Conservation (phyloP, 1,140 invertebrate genomes). For the Drosophila sp. region DNA sequence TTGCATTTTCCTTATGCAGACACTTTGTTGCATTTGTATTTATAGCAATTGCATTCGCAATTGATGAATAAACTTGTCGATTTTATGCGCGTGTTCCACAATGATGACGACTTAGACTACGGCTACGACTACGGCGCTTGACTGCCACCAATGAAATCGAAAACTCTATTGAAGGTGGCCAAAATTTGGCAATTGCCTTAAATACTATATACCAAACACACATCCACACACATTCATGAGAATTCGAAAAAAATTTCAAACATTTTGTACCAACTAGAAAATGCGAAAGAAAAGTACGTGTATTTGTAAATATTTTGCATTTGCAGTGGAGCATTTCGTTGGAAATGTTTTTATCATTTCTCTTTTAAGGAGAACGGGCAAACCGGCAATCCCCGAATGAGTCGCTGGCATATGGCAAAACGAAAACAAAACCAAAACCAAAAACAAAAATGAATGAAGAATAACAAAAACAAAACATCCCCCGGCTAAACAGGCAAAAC, state of each 20-base stretch:
- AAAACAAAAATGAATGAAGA: not conserved
- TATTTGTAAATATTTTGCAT: constrained; percentile 73
- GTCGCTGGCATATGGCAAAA: constrained; percentile 37
- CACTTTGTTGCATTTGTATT: constrained; percentile 62
- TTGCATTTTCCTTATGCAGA: constrained; percentile 30
- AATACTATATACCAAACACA: constrained; percentile 16
- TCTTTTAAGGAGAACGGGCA: not conserved
- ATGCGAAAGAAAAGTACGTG: constrained; percentile 29
- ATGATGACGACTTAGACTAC: not conserved
- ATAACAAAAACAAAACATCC: not conserved
- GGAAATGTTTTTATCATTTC: constrained; percentile 62
- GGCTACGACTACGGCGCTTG: constrained; percentile 42
- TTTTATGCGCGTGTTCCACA: constrained; percentile 52
- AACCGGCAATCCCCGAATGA: not conserved
- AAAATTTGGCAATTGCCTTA: constrained; percentile 32
- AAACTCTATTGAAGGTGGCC: constrained; percentile 25
- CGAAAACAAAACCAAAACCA: constrained; percentile 52
- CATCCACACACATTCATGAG: not conserved
- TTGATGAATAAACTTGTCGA: constrained; percentile 68
- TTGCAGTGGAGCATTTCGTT: constrained; percentile 56
- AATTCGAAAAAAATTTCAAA: constrained; percentile 39
- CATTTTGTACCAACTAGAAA: constrained; percentile 34
- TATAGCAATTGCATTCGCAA: constrained; percentile 47
- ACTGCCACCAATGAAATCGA: constrained; percentile 43
- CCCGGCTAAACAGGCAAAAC: constrained; percentile 34